Base-by-base conservation (phyloP, 2,113 vertebrate species). In the Ciconia boyciana region DNA sequence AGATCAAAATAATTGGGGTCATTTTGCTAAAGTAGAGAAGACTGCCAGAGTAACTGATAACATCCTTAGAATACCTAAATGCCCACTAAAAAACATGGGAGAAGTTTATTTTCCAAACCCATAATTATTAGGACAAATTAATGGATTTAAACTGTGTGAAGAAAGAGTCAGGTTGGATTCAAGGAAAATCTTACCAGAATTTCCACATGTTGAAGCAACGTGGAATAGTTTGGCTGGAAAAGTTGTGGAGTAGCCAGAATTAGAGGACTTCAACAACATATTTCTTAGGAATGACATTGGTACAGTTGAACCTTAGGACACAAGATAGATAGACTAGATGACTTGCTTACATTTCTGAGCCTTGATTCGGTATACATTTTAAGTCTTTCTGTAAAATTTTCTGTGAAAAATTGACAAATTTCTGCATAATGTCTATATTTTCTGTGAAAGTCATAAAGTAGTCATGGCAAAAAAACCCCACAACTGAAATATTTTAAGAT, bases 281-380 rank as follows among this genome's bases (percentile, higher is more conserved):
- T 36, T 54, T 90, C 9, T 62, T 68, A 43, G 10, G 5, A 66
- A 46, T 36, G 0, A 31, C 5, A 41, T 11, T 10, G 3, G 2
- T 41, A 57, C 7, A 49, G 6, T 34, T 82, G 15, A 69, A 19
- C 4, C 11, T 43, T n/a, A 34, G 8, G n/a, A 26, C 4, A 68
- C 0, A 2, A 43, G 10, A 34, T 5, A 22, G 8, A 22, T 3
- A 52, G 6, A 43, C 20, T 16, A 61, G 8, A 6, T 62, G 31
- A 66, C 15, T 25, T 85, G 9, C 8, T 60, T 62, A 16, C 4
- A 46, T 36, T 79, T 87, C 13, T 87, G 18, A 70, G 7, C 16
- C 18, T 57, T 61, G 10, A 14, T 49, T 84, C 7, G 54, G 12
- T 28, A 61, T 1, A 10, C 1, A 25, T 71, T 75, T 34, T 54